Evolutionary conservation across 2,888 invertebrate genomes (phyloP), one percentile per base, ranked within the genome.

Genomic region (Ennomos fuscantarius): DNA sequence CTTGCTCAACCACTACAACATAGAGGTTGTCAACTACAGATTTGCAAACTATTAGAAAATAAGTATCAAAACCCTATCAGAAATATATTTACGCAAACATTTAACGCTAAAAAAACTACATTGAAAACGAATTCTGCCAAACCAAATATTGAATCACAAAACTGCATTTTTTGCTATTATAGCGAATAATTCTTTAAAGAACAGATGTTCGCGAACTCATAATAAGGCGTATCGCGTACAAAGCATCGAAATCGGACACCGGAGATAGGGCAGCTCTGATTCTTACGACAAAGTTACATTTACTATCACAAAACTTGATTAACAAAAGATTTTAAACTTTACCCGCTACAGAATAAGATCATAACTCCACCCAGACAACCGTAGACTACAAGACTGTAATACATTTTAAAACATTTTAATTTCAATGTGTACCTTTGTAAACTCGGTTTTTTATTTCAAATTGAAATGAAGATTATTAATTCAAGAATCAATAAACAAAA

Each of bases 181-280:
- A 80, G 80, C 82, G 82, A 86, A 87, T 86, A 84, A 88, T 82
- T 84, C 80, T 78, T 80, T 80, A 73, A 75, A 72, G 86, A 83
- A 85, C 92, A 92, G 90, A 90, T 92, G 89, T 89, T 88, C 86
- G 81, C 86, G 78, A 75, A 79, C 83, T 86, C 81, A 92, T 92
- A 90, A 92, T 92, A 90, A 92, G 92, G 83, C 85, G 79, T 89
- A 90, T 92, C 92, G 90, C 78, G 83, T 78, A 90, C 89, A 92
- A 92, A 89, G 87, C 84, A 84, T 86, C 83, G 92, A 87, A 89
- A 92, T 90, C 87, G 82, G 89, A 92, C 90, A 92, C 92, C 89
- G 86, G 84, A 86, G 90, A 89, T 89, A 89, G 89, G 86, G 86
- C 86, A 87, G 80, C 78, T 74, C 82, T 79, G 84, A 82, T 83